These are phyloP conservation scores for Papilio demoleus DNA, from an alignment of 2,888 invertebrate genomes.

Conservation along the genomic window DNA sequence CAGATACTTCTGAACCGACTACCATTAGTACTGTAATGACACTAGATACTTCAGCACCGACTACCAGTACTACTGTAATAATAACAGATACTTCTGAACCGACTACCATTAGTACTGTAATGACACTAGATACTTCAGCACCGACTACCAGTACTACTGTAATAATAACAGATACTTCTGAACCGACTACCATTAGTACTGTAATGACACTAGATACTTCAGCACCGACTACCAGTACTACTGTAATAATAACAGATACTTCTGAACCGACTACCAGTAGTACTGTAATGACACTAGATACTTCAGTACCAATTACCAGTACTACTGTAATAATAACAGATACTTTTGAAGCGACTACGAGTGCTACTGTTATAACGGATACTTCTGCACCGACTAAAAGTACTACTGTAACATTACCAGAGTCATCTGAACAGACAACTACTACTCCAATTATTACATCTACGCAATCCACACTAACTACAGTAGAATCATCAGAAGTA, in stretches of 20 bases:
- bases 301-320: not conserved
- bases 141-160: not conserved
- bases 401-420: not conserved
- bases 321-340: not conserved
- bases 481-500: conserved; percentile 12
- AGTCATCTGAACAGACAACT: conserved; percentile 3
- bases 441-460: conserved; percentile 23
- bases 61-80: too few relatives aligned
- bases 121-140: not conserved
- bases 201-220: not conserved
- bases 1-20: too few relatives aligned
- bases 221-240: not conserved
- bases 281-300: not conserved
- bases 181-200: not conserved
- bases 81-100: not conserved
- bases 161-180: not conserved
- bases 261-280: not conserved
- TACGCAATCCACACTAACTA: conserved; percentile 21
- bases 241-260: not conserved
- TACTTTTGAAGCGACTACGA: not conserved
- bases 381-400: not conserved
- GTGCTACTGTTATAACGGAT: not conserved
- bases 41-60: too few relatives aligned
- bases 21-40: too few relatives aligned
- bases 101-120: not conserved